Evolutionary conservation across 2,888 invertebrate genomes (phyloP), one percentile per base, ranked within the genome.

Genomic region (Apeira syringaria): DNA sequence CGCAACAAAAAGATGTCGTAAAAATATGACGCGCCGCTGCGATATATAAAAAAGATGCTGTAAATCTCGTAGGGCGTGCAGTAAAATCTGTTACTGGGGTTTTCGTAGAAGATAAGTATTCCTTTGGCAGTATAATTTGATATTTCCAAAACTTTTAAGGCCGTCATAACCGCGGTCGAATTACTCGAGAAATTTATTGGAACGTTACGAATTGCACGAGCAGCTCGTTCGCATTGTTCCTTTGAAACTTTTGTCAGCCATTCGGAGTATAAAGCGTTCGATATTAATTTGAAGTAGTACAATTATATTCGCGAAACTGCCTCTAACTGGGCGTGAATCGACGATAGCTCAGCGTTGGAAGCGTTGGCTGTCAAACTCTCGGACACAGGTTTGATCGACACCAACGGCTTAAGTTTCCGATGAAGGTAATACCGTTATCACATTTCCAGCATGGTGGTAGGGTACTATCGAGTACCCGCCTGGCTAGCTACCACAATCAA

Each of bases 1-100:
- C 53, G 50, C 43, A 47, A 48, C 52, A 51, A 53, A 61, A 41
- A 51, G 27, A 56, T 57, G 59, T 60, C 61, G 52, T 68, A 64
- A 65, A 65, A 61, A 54, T 51, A 55, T 54, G 53, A 66, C 62
- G 45, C 47, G 45, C 47, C 42, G 44, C 13, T 15, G 39, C 31
- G 43, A 58, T 60, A 66, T 74, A 75, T n/a, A n/a, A n/a, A n/a
- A 80, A 78, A 73, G 68, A 59, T 53, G 56, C 50, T 63, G 58
- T 77, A 71, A 78, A 74, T 67, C 60, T 67, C 61, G 60, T 61
- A 62, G 56, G 65, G 64, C 56, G 55, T 53, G 69, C 67, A 62
- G 63, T 80, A 74, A 76, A 75, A 70, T 68, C 61, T 67, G 61
- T 57, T 56, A 59, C 40, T 45, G 38, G 47, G 61, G 54, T 49